phyloP scores from a whole-genome alignment of 2,113 vertebrate species.

The Polypterus bichir region DNA sequence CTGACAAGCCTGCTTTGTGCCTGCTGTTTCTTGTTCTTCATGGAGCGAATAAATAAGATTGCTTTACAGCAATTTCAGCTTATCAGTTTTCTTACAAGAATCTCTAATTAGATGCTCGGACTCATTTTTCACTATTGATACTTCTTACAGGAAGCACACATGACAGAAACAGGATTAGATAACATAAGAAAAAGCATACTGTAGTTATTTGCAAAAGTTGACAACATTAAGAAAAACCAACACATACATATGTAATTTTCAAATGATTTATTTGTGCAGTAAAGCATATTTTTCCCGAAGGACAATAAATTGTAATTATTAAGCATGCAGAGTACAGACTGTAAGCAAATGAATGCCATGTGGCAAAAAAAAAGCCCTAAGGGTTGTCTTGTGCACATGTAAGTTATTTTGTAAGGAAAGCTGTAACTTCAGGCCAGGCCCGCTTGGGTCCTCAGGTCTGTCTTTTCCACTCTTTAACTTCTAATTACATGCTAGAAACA shows the following conservation, averaged over 20 bases:
- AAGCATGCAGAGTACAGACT: not conserved
- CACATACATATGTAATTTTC: not conserved
- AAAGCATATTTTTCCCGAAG: not conserved
- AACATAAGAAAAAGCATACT: too few relatives aligned
- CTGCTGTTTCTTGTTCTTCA: too few relatives aligned
- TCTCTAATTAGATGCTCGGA: too few relatives aligned
- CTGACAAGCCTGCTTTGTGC: too few relatives aligned
- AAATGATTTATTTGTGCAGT: not conserved
- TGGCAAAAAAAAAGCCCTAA: not conserved
- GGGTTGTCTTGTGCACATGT: not conserved
- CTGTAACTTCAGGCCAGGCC: not conserved
- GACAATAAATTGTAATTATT: conserved; percentile 3
- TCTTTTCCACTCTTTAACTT: not conserved
- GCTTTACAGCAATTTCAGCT: too few relatives aligned
- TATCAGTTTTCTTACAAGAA: too few relatives aligned
- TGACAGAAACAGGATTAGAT: too few relatives aligned
- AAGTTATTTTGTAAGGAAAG: conserved; percentile 1
- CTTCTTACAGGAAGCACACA: too few relatives aligned
- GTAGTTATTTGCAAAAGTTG: too few relatives aligned
- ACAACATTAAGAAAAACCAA: too few relatives aligned
- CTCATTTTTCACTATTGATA: too few relatives aligned
- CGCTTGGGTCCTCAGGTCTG: not conserved
- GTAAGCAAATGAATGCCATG: conserved; percentile 2
- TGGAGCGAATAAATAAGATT: too few relatives aligned
- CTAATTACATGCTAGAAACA: not conserved